Evolutionary conservation across 2,113 vertebrate species (phyloP).

Genomic region (Phycodurus eques): DNA sequence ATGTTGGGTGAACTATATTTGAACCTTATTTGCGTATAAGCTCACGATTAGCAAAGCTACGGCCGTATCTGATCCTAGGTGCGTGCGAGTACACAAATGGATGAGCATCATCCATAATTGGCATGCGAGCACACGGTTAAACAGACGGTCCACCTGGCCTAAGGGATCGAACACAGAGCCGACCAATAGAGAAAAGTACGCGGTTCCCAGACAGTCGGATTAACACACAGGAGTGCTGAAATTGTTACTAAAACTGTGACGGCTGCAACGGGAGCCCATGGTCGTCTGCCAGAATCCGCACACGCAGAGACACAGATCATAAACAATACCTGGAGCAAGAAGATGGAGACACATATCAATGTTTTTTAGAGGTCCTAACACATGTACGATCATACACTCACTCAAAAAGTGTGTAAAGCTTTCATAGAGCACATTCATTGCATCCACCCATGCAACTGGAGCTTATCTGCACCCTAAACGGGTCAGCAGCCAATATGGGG

Average conservation of each 20-base stretch:
- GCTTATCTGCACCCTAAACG: neutral
- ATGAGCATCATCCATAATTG: constrained; percentile 27
- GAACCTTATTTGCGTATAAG: constrained; percentile 39
- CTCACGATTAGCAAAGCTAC: constrained; percentile 20
- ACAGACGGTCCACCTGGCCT: constrained; percentile 39
- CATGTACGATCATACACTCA: constrained; percentile 3
- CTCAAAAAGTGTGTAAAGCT: constrained; percentile 8
- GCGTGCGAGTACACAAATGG: constrained; percentile 18
- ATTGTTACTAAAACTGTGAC: constrained; percentile 43
- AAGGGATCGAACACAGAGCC: constrained; percentile 6
- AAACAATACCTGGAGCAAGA: constrained; percentile 3
- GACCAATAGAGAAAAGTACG: constrained; percentile 6
- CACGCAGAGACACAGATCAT: constrained; percentile 2
- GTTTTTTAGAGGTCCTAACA: constrained; percentile 3
- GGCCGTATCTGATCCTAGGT: constrained; percentile 32
- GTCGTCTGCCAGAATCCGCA: constrained; percentile 25
- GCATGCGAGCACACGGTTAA: constrained; percentile 27
- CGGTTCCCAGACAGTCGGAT: constrained; percentile 46
- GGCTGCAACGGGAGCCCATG: constrained; percentile 39
- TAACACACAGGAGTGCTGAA: constrained; percentile 47
- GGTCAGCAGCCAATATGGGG: neutral
- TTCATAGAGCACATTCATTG: neutral
- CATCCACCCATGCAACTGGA: neutral
- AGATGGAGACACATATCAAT: constrained; percentile 2
- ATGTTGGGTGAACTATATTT: constrained; percentile 34